Conservation (phyloP, 2,888 invertebrate genomes). For the Pyralis farinalis region DNA sequence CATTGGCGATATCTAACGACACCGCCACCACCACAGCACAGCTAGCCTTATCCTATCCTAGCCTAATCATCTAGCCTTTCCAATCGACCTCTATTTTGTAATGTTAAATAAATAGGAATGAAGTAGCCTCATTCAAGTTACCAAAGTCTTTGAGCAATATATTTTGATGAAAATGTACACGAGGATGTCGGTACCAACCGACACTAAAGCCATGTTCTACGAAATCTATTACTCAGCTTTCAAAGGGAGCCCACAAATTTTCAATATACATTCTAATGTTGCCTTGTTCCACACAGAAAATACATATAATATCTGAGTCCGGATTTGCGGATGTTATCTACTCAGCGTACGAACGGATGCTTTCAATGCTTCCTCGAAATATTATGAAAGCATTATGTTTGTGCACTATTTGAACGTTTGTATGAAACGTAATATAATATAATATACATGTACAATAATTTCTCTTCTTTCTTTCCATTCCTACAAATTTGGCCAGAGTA, state of each 20-base stretch:
- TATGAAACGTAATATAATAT: too few relatives aligned
- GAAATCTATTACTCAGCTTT: constrained; percentile 6
- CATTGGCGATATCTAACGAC: too few relatives aligned
- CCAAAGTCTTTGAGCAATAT: constrained; percentile 2
- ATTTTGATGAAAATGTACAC: background rate
- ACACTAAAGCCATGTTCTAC: constrained; percentile 3
- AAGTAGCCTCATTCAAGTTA: background rate
- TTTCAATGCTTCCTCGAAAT: background rate
- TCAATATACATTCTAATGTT: constrained; percentile 10
- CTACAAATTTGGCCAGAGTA: too few relatives aligned
- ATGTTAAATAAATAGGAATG: too few relatives aligned
- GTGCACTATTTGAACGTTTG: too few relatives aligned
- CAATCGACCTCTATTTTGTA: too few relatives aligned
- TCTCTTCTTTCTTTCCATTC: too few relatives aligned
- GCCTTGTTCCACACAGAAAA: constrained; percentile 6
- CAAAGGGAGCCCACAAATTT: constrained; percentile 9
- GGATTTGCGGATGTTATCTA: constrained; percentile 2
- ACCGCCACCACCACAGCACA: too few relatives aligned
- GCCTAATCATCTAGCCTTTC: too few relatives aligned
- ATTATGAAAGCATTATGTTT: background rate
- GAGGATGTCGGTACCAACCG: background rate
- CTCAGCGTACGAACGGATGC: background rate
- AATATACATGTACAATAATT: too few relatives aligned
- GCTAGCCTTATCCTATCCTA: too few relatives aligned
- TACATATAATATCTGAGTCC: constrained; percentile 7